Conservation (phyloP, 2,888 invertebrate genomes). For the Acleris emargana region DNA sequence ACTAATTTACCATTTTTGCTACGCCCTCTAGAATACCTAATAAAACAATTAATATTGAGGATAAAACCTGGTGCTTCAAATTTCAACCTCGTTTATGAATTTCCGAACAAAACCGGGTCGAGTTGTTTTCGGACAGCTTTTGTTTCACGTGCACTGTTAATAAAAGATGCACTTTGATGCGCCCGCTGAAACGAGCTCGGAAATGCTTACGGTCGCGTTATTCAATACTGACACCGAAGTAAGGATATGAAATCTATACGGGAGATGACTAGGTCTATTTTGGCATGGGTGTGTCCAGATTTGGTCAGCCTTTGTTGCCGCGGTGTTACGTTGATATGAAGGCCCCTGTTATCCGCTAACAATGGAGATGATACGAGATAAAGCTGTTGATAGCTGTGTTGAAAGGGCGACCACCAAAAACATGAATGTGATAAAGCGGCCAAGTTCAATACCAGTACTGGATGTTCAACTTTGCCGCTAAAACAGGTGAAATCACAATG, state of each 20-base stretch:
- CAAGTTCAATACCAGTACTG: no score
- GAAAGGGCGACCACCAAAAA: not conserved
- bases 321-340: slow-evolving; percentile 18
- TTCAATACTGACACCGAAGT: slow-evolving; percentile 1
- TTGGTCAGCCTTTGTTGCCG: slow-evolving; percentile 15
- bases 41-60: no score
- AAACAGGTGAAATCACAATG: no score
- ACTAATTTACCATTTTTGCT: no score
- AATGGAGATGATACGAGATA: slow-evolving; percentile 14
- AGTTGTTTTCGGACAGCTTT: slow-evolving; percentile 15
- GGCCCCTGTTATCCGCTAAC: slow-evolving; percentile 27
- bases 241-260: not conserved
- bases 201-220: slow-evolving; percentile 28
- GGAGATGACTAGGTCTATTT: not conserved
- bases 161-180: slow-evolving; percentile 31
- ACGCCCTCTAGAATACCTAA: no score
- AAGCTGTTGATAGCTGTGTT: not conserved
- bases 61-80: not conserved
- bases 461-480: no score
- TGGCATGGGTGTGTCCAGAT: not conserved
- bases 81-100: slow-evolving; percentile 4
- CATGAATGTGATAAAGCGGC: no score
- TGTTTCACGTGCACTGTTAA: slow-evolving; percentile 24
- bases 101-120: slow-evolving; percentile 10
- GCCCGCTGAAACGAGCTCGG: slow-evolving; percentile 14